These are phyloP conservation scores for Gymnoscopelus microlampas DNA, from an alignment of 2,797 vertebrate species.

Conservation along the genomic window DNA sequence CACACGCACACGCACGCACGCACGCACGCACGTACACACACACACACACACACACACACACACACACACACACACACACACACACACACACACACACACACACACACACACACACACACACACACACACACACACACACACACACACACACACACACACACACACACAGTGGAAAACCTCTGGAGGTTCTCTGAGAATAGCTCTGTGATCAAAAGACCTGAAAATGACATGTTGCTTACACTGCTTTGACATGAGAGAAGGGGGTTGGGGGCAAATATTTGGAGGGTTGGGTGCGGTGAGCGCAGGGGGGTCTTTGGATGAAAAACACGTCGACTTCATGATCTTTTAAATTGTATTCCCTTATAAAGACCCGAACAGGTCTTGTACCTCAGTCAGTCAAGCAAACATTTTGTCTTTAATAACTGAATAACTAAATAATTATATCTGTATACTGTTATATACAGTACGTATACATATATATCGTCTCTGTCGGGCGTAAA, in stretches of 20 bases:
- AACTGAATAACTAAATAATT: no score
- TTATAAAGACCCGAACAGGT: background rate
- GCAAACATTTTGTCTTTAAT: conserved; percentile 5
- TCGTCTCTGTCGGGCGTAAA: no score
- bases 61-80: conserved; percentile 39
- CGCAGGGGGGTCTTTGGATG: background rate
- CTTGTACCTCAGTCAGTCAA: conserved; percentile 46
- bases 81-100: conserved; percentile 38
- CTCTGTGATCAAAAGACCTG: conserved; percentile 65
- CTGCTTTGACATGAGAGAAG: conserved; percentile 29
- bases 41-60: conserved; percentile 37
- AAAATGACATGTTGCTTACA: conserved; percentile 69
- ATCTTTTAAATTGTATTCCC: conserved; percentile 34
- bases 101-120: conserved; percentile 49
- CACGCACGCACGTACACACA: conserved; percentile 38
- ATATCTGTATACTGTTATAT: no score
- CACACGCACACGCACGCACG: conserved; percentile 49
- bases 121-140: conserved; percentile 39
- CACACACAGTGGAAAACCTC: conserved; percentile 44
- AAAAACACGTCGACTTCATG: conserved; percentile 47
- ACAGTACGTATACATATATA: no score
- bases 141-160: conserved; percentile 37
- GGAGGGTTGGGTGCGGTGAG: conserved; percentile 20
- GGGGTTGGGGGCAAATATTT: conserved; percentile 54
- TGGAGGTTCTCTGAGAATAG: conserved; percentile 63